Evolutionary conservation across 2,113 vertebrate genomes (phyloP).

Genomic region (Ceyx melanurus): DNA sequence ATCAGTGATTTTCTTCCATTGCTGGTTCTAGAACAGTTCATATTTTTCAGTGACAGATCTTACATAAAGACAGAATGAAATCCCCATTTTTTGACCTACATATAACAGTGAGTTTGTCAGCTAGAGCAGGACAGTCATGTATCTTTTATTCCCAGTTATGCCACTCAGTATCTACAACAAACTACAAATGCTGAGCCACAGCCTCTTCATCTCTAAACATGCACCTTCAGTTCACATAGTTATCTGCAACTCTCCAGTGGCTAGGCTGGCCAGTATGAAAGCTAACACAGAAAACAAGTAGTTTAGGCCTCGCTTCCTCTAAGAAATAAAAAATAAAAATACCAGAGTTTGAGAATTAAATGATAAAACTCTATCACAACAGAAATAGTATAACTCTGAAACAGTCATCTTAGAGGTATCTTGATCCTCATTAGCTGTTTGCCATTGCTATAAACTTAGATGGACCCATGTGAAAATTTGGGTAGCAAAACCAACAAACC

Average conservation of each 20-base stretch:
- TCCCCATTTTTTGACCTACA: neutral
- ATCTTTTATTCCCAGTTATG: neutral
- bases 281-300: neutral
- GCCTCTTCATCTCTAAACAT: neutral
- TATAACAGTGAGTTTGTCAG: neutral
- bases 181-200: neutral
- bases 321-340: neutral
- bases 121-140: neutral
- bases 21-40: neutral
- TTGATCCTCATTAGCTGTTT: neutral
- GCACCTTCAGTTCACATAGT: neutral
- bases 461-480: neutral
- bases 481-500: neutral
- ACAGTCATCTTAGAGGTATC: neutral
- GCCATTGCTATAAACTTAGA: neutral
- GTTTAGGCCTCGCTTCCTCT: neutral
- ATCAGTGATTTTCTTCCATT: neutral
- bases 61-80: neutral
- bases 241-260: neutral
- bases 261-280: neutral
- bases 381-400: neutral
- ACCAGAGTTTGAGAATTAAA: neutral
- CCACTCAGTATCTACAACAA: neutral
- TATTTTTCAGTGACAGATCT: neutral
- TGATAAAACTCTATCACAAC: fast-evolving